Conservation (phyloP, 2,797 vertebrate genomes). For the Syngnathus rostellatus region DNA sequence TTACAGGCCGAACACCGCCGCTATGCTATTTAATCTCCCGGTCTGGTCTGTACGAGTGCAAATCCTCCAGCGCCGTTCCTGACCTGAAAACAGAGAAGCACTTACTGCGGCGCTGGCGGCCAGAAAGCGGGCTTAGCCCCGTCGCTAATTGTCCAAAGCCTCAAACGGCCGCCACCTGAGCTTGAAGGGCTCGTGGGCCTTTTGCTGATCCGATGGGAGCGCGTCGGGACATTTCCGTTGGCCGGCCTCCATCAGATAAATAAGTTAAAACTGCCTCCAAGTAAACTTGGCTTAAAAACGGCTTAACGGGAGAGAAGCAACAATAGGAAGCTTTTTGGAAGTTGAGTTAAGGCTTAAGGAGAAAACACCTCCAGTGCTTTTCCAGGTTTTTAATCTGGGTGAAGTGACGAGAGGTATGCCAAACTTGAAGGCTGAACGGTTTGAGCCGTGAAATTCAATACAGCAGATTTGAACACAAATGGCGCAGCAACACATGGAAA, state of each 20-base stretch:
- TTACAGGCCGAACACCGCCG: background rate
- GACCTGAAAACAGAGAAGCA: conserved; percentile 44
- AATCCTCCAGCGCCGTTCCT: conserved; percentile 13
- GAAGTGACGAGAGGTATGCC: conserved; percentile 42
- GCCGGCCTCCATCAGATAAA: conserved; percentile 61
- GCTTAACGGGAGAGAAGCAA: conserved; percentile 50
- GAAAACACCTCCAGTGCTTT: conserved; percentile 41
- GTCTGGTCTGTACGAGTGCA: conserved; percentile 23
- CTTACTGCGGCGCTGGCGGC: conserved; percentile 29
- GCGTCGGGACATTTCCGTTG: conserved; percentile 46
- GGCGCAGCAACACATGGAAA: too few species aligned
- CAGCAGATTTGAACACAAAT: too few species aligned
- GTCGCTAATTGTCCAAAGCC: conserved; percentile 56
- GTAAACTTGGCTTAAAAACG: conserved; percentile 53
- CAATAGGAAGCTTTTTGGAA: conserved; percentile 50
- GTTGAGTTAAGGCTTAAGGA: conserved; percentile 50
- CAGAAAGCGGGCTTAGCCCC: conserved; percentile 53
- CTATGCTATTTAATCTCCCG: conserved; percentile 23
- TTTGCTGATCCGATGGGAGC: conserved; percentile 37
- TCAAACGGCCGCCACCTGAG: conserved; percentile 55
- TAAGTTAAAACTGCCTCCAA: conserved; percentile 60
- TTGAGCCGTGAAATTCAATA: background rate
- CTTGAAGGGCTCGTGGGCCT: conserved; percentile 43
- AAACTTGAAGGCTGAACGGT: conserved; percentile 7
- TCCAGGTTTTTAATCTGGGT: conserved; percentile 56